Conservation (phyloP, 2,113 vertebrate genomes). For the Pomatostomus ruficeps region DNA sequence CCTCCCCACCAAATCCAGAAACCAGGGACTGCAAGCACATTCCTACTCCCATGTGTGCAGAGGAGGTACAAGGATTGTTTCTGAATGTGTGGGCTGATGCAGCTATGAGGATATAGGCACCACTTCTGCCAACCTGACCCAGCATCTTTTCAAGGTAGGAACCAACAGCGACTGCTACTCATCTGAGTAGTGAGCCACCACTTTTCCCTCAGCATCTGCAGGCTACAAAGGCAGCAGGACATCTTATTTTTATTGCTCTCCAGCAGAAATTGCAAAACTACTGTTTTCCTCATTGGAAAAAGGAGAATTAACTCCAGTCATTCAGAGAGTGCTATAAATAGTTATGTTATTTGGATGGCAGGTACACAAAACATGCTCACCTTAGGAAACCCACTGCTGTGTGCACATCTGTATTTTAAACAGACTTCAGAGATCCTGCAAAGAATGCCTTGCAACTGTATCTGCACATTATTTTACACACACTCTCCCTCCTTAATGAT, state of each 20-base stretch:
- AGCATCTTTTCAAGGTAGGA: background rate
- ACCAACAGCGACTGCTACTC: background rate
- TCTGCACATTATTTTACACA: background rate
- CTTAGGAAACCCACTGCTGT: background rate
- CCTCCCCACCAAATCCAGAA: background rate
- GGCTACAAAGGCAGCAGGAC: background rate
- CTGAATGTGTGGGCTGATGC: accelerated
- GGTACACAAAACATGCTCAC: background rate
- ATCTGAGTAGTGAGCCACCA: background rate
- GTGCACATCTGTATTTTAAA: background rate
- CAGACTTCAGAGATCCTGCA: background rate
- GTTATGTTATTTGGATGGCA: background rate
- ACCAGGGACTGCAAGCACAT: background rate
- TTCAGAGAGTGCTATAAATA: background rate
- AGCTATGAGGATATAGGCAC: background rate
- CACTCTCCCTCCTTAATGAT: background rate
- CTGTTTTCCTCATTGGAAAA: background rate
- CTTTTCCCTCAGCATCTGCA: background rate
- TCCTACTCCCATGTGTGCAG: background rate
- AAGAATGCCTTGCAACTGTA: background rate
- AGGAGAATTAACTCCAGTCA: background rate
- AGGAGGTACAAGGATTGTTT: background rate
- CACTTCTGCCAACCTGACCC: background rate
- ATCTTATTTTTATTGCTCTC: background rate
- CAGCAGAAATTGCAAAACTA: background rate